Conservation (phyloP, 2,888 invertebrate species). For the Drosophila koepferae region DNA sequence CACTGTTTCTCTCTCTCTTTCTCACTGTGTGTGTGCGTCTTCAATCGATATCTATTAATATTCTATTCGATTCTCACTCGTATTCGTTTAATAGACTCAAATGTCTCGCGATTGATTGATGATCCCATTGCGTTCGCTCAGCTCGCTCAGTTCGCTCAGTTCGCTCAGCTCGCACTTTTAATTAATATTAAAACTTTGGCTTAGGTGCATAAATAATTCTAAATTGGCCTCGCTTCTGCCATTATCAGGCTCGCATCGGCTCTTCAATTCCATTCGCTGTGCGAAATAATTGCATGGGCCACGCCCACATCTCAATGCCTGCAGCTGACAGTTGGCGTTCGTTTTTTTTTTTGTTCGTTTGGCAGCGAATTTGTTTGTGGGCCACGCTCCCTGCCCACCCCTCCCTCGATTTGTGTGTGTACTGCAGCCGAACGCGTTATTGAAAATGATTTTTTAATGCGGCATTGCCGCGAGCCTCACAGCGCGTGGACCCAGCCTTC, state of each 20-base stretch:
- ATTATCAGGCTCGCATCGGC: background rate
- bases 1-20: too few species aligned
- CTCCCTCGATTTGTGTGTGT: background rate
- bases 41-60: constrained; percentile 14
- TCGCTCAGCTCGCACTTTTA: background rate
- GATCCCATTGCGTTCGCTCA: background rate
- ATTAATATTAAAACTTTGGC: constrained; percentile 4
- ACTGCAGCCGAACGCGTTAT: constrained; percentile 67
- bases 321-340: constrained; percentile 34
- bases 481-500: background rate
- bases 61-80: background rate
- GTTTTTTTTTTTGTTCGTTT: constrained; percentile 1
- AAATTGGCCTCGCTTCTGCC: constrained; percentile 8
- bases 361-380: constrained; percentile 2
- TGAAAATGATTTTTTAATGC: constrained; percentile 81
- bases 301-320: constrained; percentile 19
- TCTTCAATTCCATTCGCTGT: constrained; percentile 2
- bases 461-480: constrained; percentile 59
- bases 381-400: constrained; percentile 10
- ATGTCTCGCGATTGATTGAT: background rate
- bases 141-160: background rate
- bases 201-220: constrained; percentile 12
- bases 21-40: background rate
- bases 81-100: background rate
- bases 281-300: constrained; percentile 18